A percentile compares a stretch with the other conserved stretches of the same genome.
phyloP scores from a whole-genome alignment of 64 coral and sea anemone genomes.

The Dendronephthya gigantea region DNA sequence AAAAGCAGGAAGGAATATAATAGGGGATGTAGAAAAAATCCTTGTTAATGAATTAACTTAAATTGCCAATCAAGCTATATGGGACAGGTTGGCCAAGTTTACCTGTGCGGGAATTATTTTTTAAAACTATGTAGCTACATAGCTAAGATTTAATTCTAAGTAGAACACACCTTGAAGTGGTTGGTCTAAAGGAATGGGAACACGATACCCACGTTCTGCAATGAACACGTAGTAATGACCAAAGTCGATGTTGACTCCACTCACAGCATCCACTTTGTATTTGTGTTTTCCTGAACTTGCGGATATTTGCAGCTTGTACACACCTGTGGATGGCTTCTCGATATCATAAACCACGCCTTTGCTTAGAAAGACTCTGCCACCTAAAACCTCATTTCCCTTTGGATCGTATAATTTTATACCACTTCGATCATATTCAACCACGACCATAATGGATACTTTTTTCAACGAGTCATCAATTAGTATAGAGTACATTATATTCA shows the following conservation, averaged over 20 bases:
- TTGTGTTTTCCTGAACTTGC: constrained; percentile 24
- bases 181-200: constrained; percentile 37
- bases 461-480: constrained; percentile 46
- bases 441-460: constrained; percentile 46
- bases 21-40: no score
- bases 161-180: constrained; percentile 35
- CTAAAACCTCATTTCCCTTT: not conserved
- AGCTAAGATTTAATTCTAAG: no score
- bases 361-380: constrained; percentile 19
- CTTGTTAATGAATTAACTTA: no score
- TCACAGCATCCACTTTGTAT: constrained; percentile 36
- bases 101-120: no score
- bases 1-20: no score
- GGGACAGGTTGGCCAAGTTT: no score
- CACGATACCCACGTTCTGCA: not conserved
- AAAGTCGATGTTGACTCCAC: constrained; percentile 47
- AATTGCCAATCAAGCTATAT: no score
- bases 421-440: constrained; percentile 3
- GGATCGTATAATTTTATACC: constrained; percentile 43
- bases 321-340: constrained; percentile 34
- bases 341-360: constrained; percentile 49
- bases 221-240: constrained; percentile 45
- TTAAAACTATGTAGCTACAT: no score
- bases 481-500: constrained; percentile 23
- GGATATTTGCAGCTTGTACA: constrained; percentile 31